Evolutionary conservation across 2,888 invertebrate genomes (phyloP).

Genomic region (Drymonia ruficornis): DNA sequence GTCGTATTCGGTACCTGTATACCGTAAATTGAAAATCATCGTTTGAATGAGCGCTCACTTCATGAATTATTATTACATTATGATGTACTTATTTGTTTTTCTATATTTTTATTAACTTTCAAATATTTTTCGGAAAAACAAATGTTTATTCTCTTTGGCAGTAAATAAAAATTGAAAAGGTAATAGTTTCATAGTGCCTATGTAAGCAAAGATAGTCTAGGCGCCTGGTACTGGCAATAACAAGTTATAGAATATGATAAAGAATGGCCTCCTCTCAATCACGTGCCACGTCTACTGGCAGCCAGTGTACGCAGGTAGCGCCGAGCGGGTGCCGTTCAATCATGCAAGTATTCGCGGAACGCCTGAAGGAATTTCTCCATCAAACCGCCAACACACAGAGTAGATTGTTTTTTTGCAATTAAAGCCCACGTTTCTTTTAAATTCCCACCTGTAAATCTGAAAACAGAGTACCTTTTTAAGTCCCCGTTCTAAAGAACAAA

Average conservation of each 20-base stretch:
- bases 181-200: not conserved
- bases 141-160: no score
- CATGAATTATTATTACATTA: no score
- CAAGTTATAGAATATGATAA: not conserved
- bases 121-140: no score
- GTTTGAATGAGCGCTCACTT: no score
- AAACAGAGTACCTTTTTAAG: not conserved
- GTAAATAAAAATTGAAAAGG: not conserved
- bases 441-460: not conserved
- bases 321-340: not conserved
- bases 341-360: slow-evolving; percentile 4
- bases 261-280: not conserved
- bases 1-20: no score
- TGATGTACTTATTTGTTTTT: no score
- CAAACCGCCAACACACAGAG: not conserved
- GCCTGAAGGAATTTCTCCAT: slow-evolving; percentile 3
- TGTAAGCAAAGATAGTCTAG: not conserved
- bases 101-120: no score
- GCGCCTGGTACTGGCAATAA: not conserved
- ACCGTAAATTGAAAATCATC: no score
- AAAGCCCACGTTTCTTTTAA: not conserved
- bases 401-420: not conserved
- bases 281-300: not conserved
- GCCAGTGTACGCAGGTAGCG: not conserved
- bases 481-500: no score